Evolutionary conservation across 2,888 invertebrate genomes (phyloP).

Genomic region (Parascotia fuliginaria): DNA sequence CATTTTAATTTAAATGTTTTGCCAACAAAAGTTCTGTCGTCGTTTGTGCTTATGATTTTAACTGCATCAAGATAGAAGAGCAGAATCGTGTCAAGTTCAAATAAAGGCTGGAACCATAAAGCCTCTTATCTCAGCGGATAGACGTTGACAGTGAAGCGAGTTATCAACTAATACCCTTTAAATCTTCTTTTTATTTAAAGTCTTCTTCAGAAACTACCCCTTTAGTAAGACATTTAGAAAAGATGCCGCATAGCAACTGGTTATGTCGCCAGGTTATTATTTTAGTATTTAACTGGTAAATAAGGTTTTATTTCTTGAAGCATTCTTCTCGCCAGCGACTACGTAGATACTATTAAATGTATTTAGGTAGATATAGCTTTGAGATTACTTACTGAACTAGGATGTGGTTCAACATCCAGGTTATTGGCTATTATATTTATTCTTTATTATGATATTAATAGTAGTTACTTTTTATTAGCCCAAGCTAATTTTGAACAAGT

Average conservation of each 20-base stretch:
- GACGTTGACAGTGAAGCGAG: conserved; percentile 56
- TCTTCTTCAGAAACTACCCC: conserved; percentile 36
- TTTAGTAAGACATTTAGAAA: conserved; percentile 25
- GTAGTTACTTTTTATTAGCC: too few relatives aligned
- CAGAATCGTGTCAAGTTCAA: conserved; percentile 73
- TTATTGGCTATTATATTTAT: too few relatives aligned
- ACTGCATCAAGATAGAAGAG: conserved; percentile 59
- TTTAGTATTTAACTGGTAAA: background rate
- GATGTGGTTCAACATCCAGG: too few relatives aligned
- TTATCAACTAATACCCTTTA: conserved; percentile 60
- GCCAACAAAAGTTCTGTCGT: conserved; percentile 14
- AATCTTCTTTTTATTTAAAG: conserved; percentile 55
- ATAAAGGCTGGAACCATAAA: conserved; percentile 73
- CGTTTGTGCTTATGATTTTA: conserved; percentile 51
- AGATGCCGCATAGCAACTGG: background rate
- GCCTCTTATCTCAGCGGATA: conserved; percentile 68
- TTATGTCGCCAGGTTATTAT: background rate
- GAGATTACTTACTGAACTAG: too few relatives aligned
- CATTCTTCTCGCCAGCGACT: too few relatives aligned
- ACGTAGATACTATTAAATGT: too few relatives aligned
- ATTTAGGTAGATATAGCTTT: too few relatives aligned
- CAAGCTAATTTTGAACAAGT: too few relatives aligned
- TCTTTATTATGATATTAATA: too few relatives aligned
- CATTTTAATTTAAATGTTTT: conserved; percentile 7
- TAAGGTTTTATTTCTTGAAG: background rate